Conservation (phyloP, 1,140 invertebrate species). For the Polyergus mexicanus region DNA sequence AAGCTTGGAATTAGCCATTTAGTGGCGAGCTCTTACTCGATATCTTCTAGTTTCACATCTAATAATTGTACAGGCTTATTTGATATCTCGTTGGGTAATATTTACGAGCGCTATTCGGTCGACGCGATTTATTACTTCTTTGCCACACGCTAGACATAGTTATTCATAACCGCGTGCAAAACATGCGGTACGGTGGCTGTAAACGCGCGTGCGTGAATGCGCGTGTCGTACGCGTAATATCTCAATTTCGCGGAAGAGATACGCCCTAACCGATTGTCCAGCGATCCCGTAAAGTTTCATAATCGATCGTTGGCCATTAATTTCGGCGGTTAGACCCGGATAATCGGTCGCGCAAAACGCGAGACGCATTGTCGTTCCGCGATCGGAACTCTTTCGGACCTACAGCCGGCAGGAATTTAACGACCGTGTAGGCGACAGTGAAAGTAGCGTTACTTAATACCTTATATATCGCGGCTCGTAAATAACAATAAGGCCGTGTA, state of each 20-base stretch:
- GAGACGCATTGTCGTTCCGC: constrained; percentile 37
- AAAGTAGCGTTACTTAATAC: constrained; percentile 82
- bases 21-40: neutral
- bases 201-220: constrained; percentile 5
- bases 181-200: neutral
- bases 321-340: constrained; percentile 38
- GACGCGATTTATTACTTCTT: constrained; percentile 54
- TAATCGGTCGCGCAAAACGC: constrained; percentile 1
- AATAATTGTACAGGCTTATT: constrained; percentile 26
- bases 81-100: constrained; percentile 53
- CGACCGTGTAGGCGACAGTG: constrained; percentile 80
- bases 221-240: constrained; percentile 23
- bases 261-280: constrained; percentile 7
- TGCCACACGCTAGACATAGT: neutral
- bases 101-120: constrained; percentile 54
- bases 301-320: constrained; percentile 39
- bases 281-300: too few species aligned
- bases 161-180: constrained; percentile 33
- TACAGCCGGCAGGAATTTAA: constrained; percentile 75
- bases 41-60: constrained; percentile 23
- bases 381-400: constrained; percentile 59
- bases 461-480: constrained; percentile 71
- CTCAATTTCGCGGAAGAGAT: constrained; percentile 55
- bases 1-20: constrained; percentile 12
- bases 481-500: constrained; percentile 70